These are phyloP conservation scores for Leucoptera coffeella DNA, from an alignment of 2,888 invertebrate species.

Conservation along the genomic window DNA sequence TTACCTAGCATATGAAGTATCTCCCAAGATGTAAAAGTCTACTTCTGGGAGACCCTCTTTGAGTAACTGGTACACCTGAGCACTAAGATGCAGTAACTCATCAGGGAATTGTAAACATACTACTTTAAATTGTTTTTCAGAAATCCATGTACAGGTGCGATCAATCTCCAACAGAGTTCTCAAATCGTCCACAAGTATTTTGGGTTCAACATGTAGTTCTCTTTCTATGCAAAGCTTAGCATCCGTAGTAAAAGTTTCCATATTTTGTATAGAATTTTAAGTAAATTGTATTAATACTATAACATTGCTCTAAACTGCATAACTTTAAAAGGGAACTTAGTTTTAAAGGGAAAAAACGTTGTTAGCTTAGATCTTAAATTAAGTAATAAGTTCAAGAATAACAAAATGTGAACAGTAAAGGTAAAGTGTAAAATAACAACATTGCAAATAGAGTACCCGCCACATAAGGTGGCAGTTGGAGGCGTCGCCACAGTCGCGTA, in stretches of 20 bases:
- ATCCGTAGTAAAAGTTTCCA: constrained; percentile 48
- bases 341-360: too few relatives aligned
- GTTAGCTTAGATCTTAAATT: too few relatives aligned
- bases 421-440: too few relatives aligned
- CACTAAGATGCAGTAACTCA: constrained; percentile 63
- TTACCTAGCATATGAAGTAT: constrained; percentile 84
- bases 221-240: constrained; percentile 48
- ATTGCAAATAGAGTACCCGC: too few relatives aligned
- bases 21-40: constrained; percentile 76
- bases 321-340: too few relatives aligned
- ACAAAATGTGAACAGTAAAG: too few relatives aligned
- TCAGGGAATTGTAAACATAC: constrained; percentile 92
- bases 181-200: constrained; percentile 16
- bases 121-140: constrained; percentile 59
- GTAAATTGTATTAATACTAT: not conserved
- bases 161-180: constrained; percentile 52
- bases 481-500: too few relatives aligned
- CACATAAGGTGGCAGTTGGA: too few relatives aligned
- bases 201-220: constrained; percentile 16
- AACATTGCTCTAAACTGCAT: too few relatives aligned
- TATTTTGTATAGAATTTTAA: constrained; percentile 9
- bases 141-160: constrained; percentile 65
- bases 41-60: constrained; percentile 27
- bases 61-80: constrained; percentile 57
- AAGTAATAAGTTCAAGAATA: too few relatives aligned